These are phyloP conservation scores for Hypolimnas misippus DNA, from an alignment of 2,888 invertebrate species.

Conservation along the genomic window DNA sequence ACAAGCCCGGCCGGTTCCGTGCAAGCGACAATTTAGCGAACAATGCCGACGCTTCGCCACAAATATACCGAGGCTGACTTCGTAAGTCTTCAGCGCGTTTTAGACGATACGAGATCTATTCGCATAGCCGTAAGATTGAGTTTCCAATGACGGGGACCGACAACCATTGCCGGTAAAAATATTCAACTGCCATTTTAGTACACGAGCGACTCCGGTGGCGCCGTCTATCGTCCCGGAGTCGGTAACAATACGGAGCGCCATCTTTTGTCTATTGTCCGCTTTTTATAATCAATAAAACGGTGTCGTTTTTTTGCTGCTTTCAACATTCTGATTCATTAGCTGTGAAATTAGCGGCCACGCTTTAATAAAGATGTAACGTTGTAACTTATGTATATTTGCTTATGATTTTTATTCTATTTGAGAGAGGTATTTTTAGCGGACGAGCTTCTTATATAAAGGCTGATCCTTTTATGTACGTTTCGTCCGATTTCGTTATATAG, in stretches of 20 bases:
- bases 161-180: slow-evolving; percentile 72
- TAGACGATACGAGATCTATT: slow-evolving; percentile 52
- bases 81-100: slow-evolving; percentile 62
- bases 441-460: background rate
- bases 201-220: slow-evolving; percentile 81
- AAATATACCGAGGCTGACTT: slow-evolving; percentile 75
- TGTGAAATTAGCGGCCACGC: slow-evolving; percentile 33
- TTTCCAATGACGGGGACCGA: slow-evolving; percentile 45
- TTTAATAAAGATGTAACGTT: slow-evolving; percentile 22
- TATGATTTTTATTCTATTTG: background rate
- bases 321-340: slow-evolving; percentile 35
- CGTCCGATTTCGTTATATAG: background rate
- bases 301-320: slow-evolving; percentile 40
- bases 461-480: background rate
- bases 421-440: background rate
- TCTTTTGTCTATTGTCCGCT: slow-evolving; percentile 79
- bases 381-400: slow-evolving; percentile 5
- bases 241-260: slow-evolving; percentile 80
- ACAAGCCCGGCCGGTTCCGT: slow-evolving; percentile 80
- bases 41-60: slow-evolving; percentile 81
- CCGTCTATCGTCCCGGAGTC: slow-evolving; percentile 77
- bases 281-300: slow-evolving; percentile 77
- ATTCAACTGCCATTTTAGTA: slow-evolving; percentile 83
- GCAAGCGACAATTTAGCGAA: slow-evolving; percentile 84
- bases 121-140: slow-evolving; percentile 46